phyloP scores from a whole-genome alignment of 2,888 invertebrate genomes.

The Hesperia comma region DNA sequence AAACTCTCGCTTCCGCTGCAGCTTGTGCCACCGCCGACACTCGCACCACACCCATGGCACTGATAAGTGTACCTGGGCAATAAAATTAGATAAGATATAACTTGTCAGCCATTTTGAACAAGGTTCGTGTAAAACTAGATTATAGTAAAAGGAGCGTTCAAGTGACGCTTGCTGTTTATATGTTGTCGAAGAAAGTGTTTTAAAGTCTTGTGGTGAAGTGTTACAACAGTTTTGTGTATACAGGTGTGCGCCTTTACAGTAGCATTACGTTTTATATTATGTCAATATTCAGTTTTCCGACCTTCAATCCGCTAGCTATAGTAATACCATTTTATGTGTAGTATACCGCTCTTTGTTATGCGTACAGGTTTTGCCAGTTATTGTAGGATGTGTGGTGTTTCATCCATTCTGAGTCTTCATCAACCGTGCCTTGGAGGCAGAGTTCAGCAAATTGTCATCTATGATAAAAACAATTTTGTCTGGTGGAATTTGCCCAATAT shows the following conservation, averaged over 20 bases:
- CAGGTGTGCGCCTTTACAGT: background rate
- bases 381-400: no score
- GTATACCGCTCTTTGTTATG: no score
- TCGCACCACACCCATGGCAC: background rate
- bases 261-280: background rate
- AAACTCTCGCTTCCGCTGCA: background rate
- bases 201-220: background rate
- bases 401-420: no score
- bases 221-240: background rate
- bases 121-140: constrained; percentile 6
- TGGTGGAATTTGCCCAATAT: no score
- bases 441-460: no score
- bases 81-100: constrained; percentile 41
- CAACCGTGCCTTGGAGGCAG: no score
- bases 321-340: no score
- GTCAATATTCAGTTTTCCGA: background rate
- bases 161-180: background rate
- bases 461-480: no score
- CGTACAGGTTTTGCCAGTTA: no score
- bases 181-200: background rate
- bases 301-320: background rate
- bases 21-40: background rate
- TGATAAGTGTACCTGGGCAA: constrained; percentile 2
- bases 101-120: constrained; percentile 18
- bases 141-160: background rate